Percentiles rank a stretch among this genome's conserved stretches.
phyloP scores from a whole-genome alignment of 2,888 invertebrate species.

The Sylvicola cinctus region DNA sequence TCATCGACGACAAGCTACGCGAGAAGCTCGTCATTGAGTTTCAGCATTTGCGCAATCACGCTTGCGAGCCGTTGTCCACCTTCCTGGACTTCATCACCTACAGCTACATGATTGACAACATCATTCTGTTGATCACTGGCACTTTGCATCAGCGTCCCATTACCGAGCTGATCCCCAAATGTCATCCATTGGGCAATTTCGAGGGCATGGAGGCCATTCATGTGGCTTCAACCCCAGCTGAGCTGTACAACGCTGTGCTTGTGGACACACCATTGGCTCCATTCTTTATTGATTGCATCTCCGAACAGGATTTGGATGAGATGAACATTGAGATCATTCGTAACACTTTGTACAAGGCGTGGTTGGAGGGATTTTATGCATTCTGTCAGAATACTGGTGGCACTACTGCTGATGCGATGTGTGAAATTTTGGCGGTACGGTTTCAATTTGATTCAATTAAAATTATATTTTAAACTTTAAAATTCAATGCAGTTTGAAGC shows the following conservation, averaged over 20 bases:
- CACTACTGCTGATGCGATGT: constrained; percentile 96
- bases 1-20: constrained; percentile 94
- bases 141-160: constrained; percentile 97
- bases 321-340: constrained; percentile 99
- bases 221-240: constrained; percentile 98
- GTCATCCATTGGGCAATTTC: constrained; percentile 95
- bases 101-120: constrained; percentile 99
- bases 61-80: constrained; percentile 89
- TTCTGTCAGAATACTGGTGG: constrained; percentile 93
- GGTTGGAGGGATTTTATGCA: constrained; percentile 85
- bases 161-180: constrained; percentile 94
- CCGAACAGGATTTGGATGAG: constrained; percentile 98
- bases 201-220: constrained; percentile 99
- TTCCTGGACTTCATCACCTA: constrained; percentile 99
- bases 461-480: background rate
- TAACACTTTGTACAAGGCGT: constrained; percentile 96
- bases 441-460: too few relatives aligned
- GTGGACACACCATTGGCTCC: constrained; percentile 98
- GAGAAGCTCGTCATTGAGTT: constrained; percentile 98
- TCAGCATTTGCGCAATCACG: constrained; percentile 93
- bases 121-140: constrained; percentile 92
- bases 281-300: constrained; percentile 98
- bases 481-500: constrained; percentile 69
- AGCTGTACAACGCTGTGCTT: constrained; percentile 95
- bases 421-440: constrained; percentile 94